Evolutionary conservation across 35 echinoderm and acorn worm species (phyloP), one percentile per base, ranked within the genome.

Genomic region (Ophiothrix spiculata): DNA sequence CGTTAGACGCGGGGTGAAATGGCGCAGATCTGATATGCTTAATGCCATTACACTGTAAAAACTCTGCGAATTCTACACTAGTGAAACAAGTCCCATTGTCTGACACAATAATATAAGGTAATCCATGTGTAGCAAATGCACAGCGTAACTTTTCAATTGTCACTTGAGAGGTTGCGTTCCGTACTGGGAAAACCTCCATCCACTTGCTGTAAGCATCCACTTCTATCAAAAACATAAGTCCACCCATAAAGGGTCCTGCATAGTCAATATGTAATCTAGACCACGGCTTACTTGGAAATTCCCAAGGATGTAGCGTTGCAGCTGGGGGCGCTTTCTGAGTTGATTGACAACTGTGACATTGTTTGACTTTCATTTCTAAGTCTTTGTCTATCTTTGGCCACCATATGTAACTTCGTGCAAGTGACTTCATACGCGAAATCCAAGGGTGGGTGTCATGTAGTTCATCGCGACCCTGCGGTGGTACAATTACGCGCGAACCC

Each of bases 361-460:
- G 39, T 16, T 88, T 78, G 0, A 79, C 79, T 36, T 33, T 38
- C 25, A 42, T 42, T 41, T 88, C 80, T 8, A 92, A 36, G 11
- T 88, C 82, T 37, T 38, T 64, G 32, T 88, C 77, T 37, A 88
- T 88, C 1, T 75, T 86, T 14, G 87, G 82, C 87, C 86, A 93
- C 91, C 91, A 93, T 0, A 93, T 81, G n/a, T n/a, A 78, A 0
- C 54, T 88, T 13, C 91, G 35, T 13, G 86, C 80, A 17, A 93
- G 25, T 25, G 33, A 31, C 63, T 89, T 90, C 87, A 93, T 90
- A 35, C 73, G 17, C 33, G 81, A 69, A 11, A 56, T 79, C 1
- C 86, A 86, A 33, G 84, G 40, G 60, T 86, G 87, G 13, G 25
- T 32, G 1, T 95, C 93, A 87, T 90, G 93, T 74, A 94, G 63